Base-by-base conservation (phyloP, 2,797 vertebrate species). In the Oreochromis grahami region DNA sequence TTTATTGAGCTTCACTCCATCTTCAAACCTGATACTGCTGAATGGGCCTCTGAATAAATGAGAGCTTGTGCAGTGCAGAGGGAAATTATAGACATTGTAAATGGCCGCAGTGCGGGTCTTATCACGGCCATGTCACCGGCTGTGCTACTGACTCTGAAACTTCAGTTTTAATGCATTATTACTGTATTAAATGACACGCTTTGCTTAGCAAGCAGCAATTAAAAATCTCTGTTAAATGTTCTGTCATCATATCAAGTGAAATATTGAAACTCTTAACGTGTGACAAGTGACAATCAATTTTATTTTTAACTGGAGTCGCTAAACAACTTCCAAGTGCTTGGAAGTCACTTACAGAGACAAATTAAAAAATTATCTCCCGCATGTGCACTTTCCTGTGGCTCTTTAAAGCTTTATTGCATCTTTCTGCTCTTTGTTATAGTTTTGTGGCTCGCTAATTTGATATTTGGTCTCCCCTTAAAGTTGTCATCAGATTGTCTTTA, bases 1-100 rank as follows among this genome's bases (percentile, higher is more conserved):
- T 92, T 90, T 92, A 92, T 88, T 84, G 83, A 86, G 90, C 87
- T 55, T 86, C 84, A 70, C 82, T 79, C 79, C 78, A 78, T 85
- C 88, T 83, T 86, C 65, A 81, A 56, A 89, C 65, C 63, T 56
- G 77, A 84, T 85, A 65, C 45, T 72, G 85, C 81, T 70, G 76
- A 87, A 91, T 79, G 60, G 41, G 45, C n/a, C 32, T 70, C 70
- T 63, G 88, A 91, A 86, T 88, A 87, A 84, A 88, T 72, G 51
- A 76, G 79, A 34, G 56, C 36, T 76, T 81, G 58, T 80, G 84
- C 76, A 72, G 58, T 53, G 84, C 63, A 58, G 84, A 78, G 76
- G 74, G 77, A 83, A 89, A 92, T 87, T 72, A 87, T 43, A 77
- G 76, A 26, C 65, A 29, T 24, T 56, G 60, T 76, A 79, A 87